Base-by-base conservation (phyloP, 2,888 invertebrate genomes). In the Aplocera efformata region DNA sequence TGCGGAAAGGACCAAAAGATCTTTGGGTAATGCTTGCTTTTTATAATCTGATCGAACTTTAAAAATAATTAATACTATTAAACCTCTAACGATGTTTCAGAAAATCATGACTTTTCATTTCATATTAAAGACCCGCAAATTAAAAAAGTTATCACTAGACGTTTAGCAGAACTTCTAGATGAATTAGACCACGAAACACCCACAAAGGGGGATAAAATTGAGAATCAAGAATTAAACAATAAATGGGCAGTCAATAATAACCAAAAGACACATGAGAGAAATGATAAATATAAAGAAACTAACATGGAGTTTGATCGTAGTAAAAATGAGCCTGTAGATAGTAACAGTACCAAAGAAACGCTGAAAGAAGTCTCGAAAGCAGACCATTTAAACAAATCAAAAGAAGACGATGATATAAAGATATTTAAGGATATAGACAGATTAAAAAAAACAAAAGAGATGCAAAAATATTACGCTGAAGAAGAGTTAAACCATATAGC, bases 1-100 rank as follows among this genome's bases (percentile, higher is more conserved):
- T 0, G 53, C 37, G 0, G 74, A 73, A 17, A 71, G 83, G 56
- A 77, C 62, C 6, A 84, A 80, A 43, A 51, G 84, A 48, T 80
- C 83, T 25, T 58, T 73, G 43, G 78, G 81, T 82, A 58, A 64
- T 49, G 31, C 32, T 11, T 4, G 2, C 5, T 17, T 17, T 17
- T 17, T 3, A 17, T 17, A 17, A 17, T 17, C 2, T 17, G 13
- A 17, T 17, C 13, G 5, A 17, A 17, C 5, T 3, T 3, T 3
- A 17, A 17, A 17, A 5, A 3, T 5, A 17, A 17, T 17, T 2
- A 17, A 3, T 17, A 17, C 13, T 5, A 17, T 17, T 17, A 17
- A 17, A 17, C 6, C 6, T 6, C 29, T 17, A 10, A 36, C 3
- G 26, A 25, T 39, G 5, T 69, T 70, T 1, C 63, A 80, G 79